phyloP scores from a whole-genome alignment of 2,113 vertebrate species.

The Poecile atricapillus region DNA sequence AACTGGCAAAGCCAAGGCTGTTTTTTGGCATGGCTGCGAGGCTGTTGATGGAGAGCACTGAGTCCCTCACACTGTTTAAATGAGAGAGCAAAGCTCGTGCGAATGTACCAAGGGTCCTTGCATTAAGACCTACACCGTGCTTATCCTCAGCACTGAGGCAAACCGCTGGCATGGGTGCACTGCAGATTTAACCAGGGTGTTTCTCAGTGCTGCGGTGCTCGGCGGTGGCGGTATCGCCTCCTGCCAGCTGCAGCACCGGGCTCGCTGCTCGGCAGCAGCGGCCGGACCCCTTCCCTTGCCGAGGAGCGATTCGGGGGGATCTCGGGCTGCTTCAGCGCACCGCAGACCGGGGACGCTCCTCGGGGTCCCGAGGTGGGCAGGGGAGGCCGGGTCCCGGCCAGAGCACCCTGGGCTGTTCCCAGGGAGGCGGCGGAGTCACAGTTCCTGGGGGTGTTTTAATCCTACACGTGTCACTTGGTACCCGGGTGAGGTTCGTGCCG shows the following conservation, averaged over 20 bases:
- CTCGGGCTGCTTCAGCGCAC: background rate
- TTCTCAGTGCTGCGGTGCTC: background rate
- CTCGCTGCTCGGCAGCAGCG: background rate
- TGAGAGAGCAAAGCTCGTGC: background rate
- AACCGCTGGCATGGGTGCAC: background rate
- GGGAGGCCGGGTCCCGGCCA: too few species aligned
- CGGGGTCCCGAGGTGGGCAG: too few species aligned
- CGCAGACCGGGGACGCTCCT: background rate
- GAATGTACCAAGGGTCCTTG: background rate
- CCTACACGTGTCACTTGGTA: rapidly evolving
- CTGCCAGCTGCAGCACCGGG: background rate
- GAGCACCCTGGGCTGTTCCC: background rate
- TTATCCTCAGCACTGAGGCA: background rate
- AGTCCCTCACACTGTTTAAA: too few species aligned
- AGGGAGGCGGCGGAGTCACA: background rate
- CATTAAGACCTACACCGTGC: too few species aligned
- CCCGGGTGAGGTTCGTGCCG: too few species aligned
- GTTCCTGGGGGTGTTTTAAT: background rate
- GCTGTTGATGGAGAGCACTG: background rate
- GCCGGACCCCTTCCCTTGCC: background rate
- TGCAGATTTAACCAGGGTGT: background rate
- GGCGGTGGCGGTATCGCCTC: background rate
- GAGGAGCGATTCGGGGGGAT: too few species aligned
- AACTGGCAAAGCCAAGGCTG: background rate
- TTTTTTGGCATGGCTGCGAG: rapidly evolving